Evolutionary conservation across 2,888 invertebrate genomes (phyloP), one percentile per base, ranked within the genome.

Genomic region (Trisateles emortualis): DNA sequence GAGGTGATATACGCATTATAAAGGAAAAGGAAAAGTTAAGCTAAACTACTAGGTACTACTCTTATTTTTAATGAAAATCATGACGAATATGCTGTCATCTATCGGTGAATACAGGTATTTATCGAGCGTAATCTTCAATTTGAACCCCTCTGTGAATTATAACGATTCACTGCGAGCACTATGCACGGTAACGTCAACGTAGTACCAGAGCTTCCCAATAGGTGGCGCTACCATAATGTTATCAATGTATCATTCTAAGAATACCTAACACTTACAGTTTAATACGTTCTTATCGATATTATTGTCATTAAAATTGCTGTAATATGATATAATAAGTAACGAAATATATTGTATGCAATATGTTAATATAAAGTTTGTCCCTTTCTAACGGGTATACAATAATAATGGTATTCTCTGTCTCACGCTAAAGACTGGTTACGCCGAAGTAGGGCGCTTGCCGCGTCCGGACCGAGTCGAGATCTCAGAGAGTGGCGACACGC

Each of bases 391-490:
- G 29, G 41, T 49, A 56, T 46, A 60, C 48, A 52, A 62, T 61
- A 58, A 59, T 65, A 65, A 70, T 69, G 68, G 76, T 76, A 70
- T 63, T 89, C 89, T 87, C 90, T 84, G 71, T 90, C 87, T 76
- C 78, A 79, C 85, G 77, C 68, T 64, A 79, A 82, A 86, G 83
- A 88, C 86, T 86, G 83, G 86, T 82, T 86, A 75, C 79, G 79
- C 70, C 78, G 86, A 92, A 92, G 92, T 92, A 92, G 92, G 92
- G 89, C 91, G 90, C 78, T 76, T 81, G 81, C 75, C 79, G 86
- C 79, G 84, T 81, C 75, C 81, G 86, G 76, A 84, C 78, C 79
- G 88, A 88, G 87, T 87, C 83, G 87, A 89, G 84, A 90, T 89
- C 90, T 89, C 85, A 82, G 86, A 83, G 90, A 91, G 91, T 85